Evolutionary conservation across 2,113 vertebrate species (phyloP).

Genomic region (Paralichthys olivaceus): DNA sequence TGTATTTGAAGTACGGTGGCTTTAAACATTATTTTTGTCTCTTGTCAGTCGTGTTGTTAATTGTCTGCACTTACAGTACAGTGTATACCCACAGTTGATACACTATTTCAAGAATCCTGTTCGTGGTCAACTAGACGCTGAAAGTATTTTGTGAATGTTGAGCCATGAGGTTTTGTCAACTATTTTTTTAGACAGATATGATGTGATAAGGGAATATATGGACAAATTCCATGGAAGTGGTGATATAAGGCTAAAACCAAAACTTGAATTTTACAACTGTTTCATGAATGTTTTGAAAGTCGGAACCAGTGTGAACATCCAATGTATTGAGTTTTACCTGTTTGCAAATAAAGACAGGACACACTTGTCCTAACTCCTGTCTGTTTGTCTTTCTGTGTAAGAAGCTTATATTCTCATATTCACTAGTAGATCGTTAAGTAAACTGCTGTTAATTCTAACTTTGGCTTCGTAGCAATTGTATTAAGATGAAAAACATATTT

Average conservation of each 20-base stretch:
- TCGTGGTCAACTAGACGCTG: background rate
- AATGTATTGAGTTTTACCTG: slow-evolving; percentile 66
- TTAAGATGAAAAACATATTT: too few relatives aligned
- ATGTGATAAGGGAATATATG: background rate
- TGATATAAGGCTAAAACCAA: slow-evolving; percentile 58
- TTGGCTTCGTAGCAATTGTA: too few relatives aligned
- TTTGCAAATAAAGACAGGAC: slow-evolving; percentile 74
- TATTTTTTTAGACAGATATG: slow-evolving; percentile 15
- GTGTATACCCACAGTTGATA: slow-evolving; percentile 7
- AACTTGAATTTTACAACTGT: slow-evolving; percentile 75
- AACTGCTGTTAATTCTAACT: too few relatives aligned
- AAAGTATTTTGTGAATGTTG: slow-evolving; percentile 51
- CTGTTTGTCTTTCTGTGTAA: background rate
- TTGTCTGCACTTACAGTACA: slow-evolving; percentile 12
- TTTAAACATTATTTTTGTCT: slow-evolving; percentile 20
- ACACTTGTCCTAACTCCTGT: slow-evolving; percentile 10
- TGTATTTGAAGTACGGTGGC: slow-evolving; percentile 18
- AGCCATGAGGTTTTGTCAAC: slow-evolving; percentile 32
- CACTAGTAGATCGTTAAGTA: too few relatives aligned
- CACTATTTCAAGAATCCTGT: slow-evolving; percentile 21
- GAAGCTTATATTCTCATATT: background rate
- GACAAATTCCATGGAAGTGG: background rate
- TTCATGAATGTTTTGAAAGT: slow-evolving; percentile 62
- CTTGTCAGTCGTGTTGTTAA: slow-evolving; percentile 9
- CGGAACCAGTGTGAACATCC: slow-evolving; percentile 49